Evolutionary conservation across 2,113 vertebrate species (phyloP).

Genomic region (Pedionomus torquatus): DNA sequence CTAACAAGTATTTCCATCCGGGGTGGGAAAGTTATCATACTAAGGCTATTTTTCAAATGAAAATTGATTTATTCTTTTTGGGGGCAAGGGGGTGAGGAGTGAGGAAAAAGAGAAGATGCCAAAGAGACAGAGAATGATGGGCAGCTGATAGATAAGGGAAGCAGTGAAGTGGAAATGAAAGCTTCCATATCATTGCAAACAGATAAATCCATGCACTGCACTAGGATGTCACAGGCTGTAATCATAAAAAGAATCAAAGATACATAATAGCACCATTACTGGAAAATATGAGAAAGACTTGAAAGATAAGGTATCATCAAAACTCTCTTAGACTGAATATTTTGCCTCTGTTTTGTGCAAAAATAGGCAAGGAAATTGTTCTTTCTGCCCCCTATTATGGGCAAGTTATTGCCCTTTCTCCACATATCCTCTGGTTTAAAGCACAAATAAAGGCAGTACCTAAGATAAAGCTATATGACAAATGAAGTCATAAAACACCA

Average conservation of each 20-base stretch:
- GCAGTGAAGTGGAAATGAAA: constrained; percentile 51
- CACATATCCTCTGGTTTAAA: constrained; percentile 6
- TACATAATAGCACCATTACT: constrained; percentile 27
- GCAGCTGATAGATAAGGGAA: constrained; percentile 42
- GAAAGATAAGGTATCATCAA: constrained; percentile 39
- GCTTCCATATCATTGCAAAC: constrained; percentile 32
- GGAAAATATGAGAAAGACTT: constrained; percentile 29
- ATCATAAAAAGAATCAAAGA: constrained; percentile 54
- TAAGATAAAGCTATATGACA: constrained; percentile 43
- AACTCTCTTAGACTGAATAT: constrained; percentile 17
- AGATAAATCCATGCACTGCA: constrained; percentile 27
- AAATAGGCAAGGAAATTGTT: constrained; percentile 21
- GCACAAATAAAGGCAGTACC: constrained; percentile 42
- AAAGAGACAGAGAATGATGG: constrained; percentile 22
- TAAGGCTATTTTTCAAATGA: background rate
- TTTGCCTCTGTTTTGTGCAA: constrained; percentile 16
- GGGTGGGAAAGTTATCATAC: background rate
- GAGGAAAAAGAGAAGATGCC: background rate
- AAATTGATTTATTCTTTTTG: background rate
- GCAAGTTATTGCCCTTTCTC: background rate
- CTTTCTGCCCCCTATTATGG: background rate
- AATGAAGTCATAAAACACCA: constrained; percentile 52
- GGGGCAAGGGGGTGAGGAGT: background rate
- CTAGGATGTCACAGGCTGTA: constrained; percentile 31
- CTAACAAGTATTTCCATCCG: background rate